phyloP scores from a whole-genome alignment of 2,797 vertebrate genomes.

The Chrysocyon brachyurus region DNA sequence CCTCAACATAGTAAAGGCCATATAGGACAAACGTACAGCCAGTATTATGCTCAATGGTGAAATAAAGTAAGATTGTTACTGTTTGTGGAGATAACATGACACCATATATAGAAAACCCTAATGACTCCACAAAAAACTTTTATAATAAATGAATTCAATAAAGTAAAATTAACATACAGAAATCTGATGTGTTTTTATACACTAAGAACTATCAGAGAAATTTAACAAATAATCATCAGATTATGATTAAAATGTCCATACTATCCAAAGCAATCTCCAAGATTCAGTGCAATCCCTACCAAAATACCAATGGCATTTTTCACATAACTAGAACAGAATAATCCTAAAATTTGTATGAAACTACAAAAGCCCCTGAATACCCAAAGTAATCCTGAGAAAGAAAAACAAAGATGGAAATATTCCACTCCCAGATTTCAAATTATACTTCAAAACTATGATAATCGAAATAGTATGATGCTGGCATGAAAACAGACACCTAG shows the following conservation, averaged over 20 bases:
- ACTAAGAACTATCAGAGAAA: background rate
- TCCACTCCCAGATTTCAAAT: background rate
- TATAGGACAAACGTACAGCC: background rate
- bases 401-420: background rate
- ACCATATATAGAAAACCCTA: background rate
- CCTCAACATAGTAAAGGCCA: background rate
- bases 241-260: background rate
- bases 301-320: background rate
- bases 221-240: background rate
- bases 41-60: background rate
- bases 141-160: background rate
- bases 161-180: background rate
- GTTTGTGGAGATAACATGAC: background rate
- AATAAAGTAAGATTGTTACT: background rate
- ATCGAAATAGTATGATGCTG: background rate
- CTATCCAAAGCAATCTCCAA: background rate
- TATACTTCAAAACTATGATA: background rate
- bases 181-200: background rate
- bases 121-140: background rate
- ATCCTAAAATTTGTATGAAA: background rate
- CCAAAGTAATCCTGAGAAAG: background rate
- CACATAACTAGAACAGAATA: background rate
- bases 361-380: background rate
- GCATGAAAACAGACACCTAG: background rate
- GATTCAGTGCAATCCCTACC: background rate